These are phyloP conservation scores for Oligia latruncula DNA, from an alignment of 2,888 invertebrate species.

Conservation along the genomic window DNA sequence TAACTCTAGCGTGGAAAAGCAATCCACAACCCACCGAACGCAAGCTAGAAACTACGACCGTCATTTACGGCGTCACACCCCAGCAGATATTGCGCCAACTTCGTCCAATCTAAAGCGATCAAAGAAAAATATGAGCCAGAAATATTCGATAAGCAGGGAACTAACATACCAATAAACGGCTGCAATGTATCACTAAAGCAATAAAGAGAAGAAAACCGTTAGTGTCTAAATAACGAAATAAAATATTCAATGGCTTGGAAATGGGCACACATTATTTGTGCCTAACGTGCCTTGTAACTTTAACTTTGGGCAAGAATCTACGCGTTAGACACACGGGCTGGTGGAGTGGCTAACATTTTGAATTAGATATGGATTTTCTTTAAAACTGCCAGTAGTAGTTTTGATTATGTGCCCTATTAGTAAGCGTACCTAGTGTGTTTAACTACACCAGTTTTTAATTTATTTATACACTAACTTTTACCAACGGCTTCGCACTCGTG, in stretches of 20 bases:
- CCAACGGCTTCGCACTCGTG: too few species aligned
- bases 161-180: conserved; percentile 59
- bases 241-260: conserved; percentile 75
- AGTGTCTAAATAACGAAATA: conserved; percentile 72
- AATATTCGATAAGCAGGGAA: conserved; percentile 52
- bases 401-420: background rate
- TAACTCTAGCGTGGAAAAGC: background rate
- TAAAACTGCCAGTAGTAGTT: too few species aligned
- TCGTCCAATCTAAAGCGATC: conserved; percentile 48
- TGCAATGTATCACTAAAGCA: conserved; percentile 59
- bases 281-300: conserved; percentile 70
- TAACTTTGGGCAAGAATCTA: conserved; percentile 63
- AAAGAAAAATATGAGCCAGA: conserved; percentile 59
- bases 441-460: background rate
- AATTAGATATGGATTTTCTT: background rate
- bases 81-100: conserved; percentile 50
- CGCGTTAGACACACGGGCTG: conserved; percentile 37
- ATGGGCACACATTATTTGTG: conserved; percentile 67
- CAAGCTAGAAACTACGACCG: conserved; percentile 16
- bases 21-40: background rate
- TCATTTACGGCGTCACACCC: conserved; percentile 31
- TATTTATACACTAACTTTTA: too few species aligned
- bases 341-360: background rate
- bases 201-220: conserved; percentile 61
- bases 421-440: background rate